These are phyloP conservation scores for Rhaphigaster nebulosa DNA, from an alignment of 2,888 invertebrate genomes.

Conservation along the genomic window DNA sequence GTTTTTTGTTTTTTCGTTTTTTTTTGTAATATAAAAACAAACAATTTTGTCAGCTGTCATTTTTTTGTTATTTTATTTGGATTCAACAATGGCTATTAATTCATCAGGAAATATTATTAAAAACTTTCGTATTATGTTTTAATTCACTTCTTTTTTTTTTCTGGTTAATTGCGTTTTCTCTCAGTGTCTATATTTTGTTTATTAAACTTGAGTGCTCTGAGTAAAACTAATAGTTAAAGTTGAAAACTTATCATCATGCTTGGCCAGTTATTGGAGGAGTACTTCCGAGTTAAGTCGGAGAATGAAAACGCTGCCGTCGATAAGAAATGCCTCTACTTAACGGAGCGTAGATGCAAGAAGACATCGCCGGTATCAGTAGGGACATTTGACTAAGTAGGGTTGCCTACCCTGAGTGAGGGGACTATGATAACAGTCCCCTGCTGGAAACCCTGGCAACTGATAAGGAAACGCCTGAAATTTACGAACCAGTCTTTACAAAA, in stretches of 20 bases:
- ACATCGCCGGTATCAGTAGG: constrained; percentile 36
- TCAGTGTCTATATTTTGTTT: not conserved
- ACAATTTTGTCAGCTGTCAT: not conserved
- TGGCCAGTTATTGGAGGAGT: constrained; percentile 6
- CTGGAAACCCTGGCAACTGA: constrained; percentile 23
- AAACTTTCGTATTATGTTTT: too few species aligned
- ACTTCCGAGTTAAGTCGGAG: not conserved
- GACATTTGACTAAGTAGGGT: constrained; percentile 48
- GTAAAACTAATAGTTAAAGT: constrained; percentile 14
- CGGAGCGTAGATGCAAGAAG: constrained; percentile 37
- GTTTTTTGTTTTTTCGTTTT: too few species aligned
- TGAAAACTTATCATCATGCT: constrained; percentile 42
- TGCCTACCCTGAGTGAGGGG: constrained; percentile 26
- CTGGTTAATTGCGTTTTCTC: not conserved
- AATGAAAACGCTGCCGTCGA: not conserved
- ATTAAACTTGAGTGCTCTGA: not conserved
- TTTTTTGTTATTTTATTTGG: not conserved
- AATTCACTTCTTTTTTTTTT: not conserved
- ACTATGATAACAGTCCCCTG: constrained; percentile 24
- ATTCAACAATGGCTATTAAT: too few species aligned
- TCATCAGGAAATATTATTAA: too few species aligned
- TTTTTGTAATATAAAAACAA: too few species aligned
- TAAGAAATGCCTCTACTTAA: constrained; percentile 41
- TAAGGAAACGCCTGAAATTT: constrained; percentile 44
- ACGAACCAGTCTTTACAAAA: constrained; percentile 32